phyloP scores from a whole-genome alignment of 2,888 invertebrate genomes.

The Anagyrus pseudococci region DNA sequence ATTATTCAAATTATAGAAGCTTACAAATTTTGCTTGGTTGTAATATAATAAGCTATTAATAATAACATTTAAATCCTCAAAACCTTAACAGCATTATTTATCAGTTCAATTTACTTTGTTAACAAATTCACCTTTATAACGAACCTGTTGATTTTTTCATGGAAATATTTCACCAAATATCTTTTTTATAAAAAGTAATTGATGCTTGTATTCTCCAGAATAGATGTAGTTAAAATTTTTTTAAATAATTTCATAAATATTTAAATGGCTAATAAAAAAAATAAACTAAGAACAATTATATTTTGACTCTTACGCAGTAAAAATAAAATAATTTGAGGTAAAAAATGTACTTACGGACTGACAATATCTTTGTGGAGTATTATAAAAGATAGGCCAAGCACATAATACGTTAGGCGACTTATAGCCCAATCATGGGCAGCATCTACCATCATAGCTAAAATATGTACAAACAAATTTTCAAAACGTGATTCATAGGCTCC shows the following conservation, averaged over 20 bases:
- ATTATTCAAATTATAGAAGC: conserved; percentile 19
- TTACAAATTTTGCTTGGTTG: conserved; percentile 10
- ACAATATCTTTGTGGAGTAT: conserved; percentile 76
- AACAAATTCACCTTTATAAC: conserved; percentile 16
- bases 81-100: conserved; percentile 22
- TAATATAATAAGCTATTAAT: conserved; percentile 6
- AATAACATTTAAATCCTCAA: conserved; percentile 19
- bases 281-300: conserved; percentile 24
- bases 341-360: conserved; percentile 66
- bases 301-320: conserved; percentile 10
- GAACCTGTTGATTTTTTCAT: conserved; percentile 23
- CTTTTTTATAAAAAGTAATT: conserved; percentile 21
- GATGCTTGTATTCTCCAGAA: conserved; percentile 5
- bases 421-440: conserved; percentile 67
- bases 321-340: conserved; percentile 9
- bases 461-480: conserved; percentile 64
- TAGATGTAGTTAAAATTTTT: conserved; percentile 18
- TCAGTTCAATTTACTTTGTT: conserved; percentile 17
- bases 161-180: conserved; percentile 24
- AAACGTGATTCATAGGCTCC: conserved; percentile 64
- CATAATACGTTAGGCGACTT: conserved; percentile 66
- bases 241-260: conserved; percentile 18
- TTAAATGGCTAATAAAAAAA: conserved; percentile 20
- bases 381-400: conserved; percentile 72
- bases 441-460: conserved; percentile 64